Evolutionary conservation across 1,140 invertebrate species (phyloP).

Genomic region (Diploscapter pachys): DNA sequence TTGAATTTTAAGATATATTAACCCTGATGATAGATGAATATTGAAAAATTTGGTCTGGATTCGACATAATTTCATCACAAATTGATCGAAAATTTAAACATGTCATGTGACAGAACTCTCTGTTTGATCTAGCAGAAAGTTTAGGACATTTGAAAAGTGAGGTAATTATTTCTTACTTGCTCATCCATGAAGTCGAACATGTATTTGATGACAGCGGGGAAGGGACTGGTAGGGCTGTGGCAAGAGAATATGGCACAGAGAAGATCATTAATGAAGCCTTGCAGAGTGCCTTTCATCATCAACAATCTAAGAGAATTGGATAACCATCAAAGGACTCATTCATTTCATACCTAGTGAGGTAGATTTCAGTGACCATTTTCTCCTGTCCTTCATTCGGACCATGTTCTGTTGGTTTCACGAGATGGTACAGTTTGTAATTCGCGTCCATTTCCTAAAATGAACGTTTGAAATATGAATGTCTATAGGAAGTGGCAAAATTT

Average conservation of each 20-base stretch:
- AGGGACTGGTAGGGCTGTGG: constrained; percentile 83
- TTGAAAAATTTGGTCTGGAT: no score
- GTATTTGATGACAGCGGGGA: constrained; percentile 97
- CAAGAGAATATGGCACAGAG: constrained; percentile 99
- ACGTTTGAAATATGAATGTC: constrained; percentile 1
- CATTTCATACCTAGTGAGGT: constrained; percentile 74
- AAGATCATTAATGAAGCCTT: constrained; percentile 97
- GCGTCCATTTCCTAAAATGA: constrained; percentile 18
- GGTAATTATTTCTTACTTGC: constrained; percentile 71
- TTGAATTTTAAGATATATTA: no score
- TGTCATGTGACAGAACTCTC: no score
- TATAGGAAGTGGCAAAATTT: no score
- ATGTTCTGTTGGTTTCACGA: constrained; percentile 83
- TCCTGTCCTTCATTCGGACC: constrained; percentile 71
- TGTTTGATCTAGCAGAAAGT: no score
- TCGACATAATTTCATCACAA: no score
- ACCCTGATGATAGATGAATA: no score
- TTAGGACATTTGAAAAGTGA: no score
- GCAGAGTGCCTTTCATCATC: constrained; percentile 76
- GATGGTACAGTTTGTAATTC: constrained; percentile 73
- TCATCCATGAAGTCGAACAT: constrained; percentile 99
- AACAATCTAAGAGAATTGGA: constrained; percentile 66
- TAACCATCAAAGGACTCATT: neutral
- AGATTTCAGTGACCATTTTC: constrained; percentile 99
- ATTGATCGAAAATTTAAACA: no score